phyloP scores from a whole-genome alignment of 2,797 vertebrate species.

The Eulemur mongoz region DNA sequence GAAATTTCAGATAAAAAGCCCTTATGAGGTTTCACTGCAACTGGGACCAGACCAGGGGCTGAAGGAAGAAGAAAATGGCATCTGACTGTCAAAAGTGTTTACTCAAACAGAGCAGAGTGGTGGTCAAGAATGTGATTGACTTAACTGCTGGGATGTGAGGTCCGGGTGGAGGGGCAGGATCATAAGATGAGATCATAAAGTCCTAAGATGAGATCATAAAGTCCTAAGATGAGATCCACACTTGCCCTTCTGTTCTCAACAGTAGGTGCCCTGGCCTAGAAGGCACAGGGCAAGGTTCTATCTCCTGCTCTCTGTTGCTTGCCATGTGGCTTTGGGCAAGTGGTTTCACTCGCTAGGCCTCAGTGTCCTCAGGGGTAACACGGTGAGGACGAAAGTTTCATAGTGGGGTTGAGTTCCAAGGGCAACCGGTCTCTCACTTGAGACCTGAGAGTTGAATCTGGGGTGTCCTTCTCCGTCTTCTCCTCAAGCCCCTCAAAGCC shows the following conservation, averaged over 20 bases:
- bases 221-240: not conserved
- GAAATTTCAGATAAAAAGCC: not conserved
- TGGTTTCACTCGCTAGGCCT: not conserved
- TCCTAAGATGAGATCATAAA: not conserved
- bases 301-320: not conserved
- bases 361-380: not conserved
- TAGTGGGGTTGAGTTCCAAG: not conserved
- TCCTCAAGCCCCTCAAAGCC: not conserved
- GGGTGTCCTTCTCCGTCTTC: not conserved
- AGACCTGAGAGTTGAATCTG: not conserved
- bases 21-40: not conserved
- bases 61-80: not conserved
- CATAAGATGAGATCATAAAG: not conserved
- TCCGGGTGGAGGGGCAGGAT: not conserved
- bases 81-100: not conserved
- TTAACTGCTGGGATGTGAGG: not conserved
- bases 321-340: not conserved
- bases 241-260: not conserved
- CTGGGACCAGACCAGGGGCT: not conserved
- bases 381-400: not conserved
- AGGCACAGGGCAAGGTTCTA: not conserved
- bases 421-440: not conserved
- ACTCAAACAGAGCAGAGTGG: not conserved
- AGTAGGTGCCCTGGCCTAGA: not conserved
- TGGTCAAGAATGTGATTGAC: not conserved